Conservation (phyloP, 2,113 vertebrate genomes). For the Vimba vimba region DNA sequence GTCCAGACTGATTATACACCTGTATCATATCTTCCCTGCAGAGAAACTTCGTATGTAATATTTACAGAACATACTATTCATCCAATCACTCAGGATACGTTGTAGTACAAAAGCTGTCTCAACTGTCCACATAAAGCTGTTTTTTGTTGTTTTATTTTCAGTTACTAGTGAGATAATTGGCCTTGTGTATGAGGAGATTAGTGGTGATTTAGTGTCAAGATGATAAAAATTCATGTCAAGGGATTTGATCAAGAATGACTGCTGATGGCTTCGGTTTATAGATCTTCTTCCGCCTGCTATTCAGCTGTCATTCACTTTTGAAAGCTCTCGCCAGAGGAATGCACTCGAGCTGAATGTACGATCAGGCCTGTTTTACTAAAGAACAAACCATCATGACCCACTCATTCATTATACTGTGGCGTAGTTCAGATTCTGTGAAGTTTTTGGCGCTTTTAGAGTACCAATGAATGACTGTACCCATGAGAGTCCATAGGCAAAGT, state of each 20-base stretch:
- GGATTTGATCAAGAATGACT: constrained; percentile 30
- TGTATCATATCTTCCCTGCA: neutral
- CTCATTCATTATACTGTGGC: neutral
- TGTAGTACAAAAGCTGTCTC: constrained; percentile 20
- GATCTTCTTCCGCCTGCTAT: constrained; percentile 18
- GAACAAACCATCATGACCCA: neutral
- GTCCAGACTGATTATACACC: constrained; percentile 5
- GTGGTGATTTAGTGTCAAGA: neutral
- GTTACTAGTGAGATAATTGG: constrained; percentile 4
- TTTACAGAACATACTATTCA: constrained; percentile 52
- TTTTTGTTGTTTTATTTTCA: constrained; percentile 36
- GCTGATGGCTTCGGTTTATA: neutral
- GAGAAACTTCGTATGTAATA: neutral
- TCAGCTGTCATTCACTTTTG: constrained; percentile 34
- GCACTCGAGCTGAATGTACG: constrained; percentile 12
- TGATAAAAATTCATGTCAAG: constrained; percentile 31
- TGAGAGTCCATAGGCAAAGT: neutral
- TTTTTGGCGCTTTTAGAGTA: neutral
- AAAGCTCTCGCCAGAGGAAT: constrained; percentile 24
- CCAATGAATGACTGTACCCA: neutral
- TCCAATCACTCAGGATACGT: constrained; percentile 64
- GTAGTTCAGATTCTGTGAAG: neutral
- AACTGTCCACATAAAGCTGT: neutral
- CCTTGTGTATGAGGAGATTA: neutral
- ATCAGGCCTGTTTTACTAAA: neutral